phyloP scores from a whole-genome alignment of 2,113 vertebrate genomes.

The Phalacrocorax aristotelis region DNA sequence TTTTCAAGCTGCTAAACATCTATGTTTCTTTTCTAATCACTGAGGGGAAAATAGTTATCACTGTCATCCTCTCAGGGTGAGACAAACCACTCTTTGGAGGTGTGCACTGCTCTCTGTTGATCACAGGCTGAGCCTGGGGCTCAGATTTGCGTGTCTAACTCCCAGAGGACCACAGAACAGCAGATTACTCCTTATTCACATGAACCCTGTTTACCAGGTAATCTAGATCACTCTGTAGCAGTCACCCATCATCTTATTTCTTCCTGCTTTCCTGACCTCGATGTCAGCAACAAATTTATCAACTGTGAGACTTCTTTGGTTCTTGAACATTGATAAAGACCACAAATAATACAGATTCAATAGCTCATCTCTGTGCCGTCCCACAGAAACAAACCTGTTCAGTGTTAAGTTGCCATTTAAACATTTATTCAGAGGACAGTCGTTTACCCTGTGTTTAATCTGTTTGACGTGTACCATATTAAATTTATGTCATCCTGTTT shows the following conservation, averaged over 20 bases:
- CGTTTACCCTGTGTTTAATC: neutral
- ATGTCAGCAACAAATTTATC: neutral
- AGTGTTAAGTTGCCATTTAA: neutral
- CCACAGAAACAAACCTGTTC: neutral
- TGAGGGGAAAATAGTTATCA: neutral
- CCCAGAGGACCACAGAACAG: neutral
- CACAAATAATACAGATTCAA: neutral
- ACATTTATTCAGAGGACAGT: neutral
- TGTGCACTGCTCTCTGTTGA: neutral
- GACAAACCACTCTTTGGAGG: neutral
- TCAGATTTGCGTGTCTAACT: neutral
- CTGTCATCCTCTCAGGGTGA: neutral
- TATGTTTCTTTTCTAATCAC: neutral
- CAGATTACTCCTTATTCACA: neutral
- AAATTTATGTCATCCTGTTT: neutral
- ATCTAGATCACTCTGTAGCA: neutral
- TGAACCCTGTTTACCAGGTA: neutral
- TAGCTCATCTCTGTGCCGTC: neutral
- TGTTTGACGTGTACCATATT: neutral
- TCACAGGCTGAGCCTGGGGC: neutral
- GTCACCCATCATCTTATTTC: neutral
- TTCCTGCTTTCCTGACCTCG: neutral
- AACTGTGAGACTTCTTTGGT: neutral
- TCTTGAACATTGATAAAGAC: neutral
- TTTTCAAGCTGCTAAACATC: neutral